Base-by-base conservation (phyloP, 2,888 invertebrate species). In the Dicyrtoma fusca region DNA sequence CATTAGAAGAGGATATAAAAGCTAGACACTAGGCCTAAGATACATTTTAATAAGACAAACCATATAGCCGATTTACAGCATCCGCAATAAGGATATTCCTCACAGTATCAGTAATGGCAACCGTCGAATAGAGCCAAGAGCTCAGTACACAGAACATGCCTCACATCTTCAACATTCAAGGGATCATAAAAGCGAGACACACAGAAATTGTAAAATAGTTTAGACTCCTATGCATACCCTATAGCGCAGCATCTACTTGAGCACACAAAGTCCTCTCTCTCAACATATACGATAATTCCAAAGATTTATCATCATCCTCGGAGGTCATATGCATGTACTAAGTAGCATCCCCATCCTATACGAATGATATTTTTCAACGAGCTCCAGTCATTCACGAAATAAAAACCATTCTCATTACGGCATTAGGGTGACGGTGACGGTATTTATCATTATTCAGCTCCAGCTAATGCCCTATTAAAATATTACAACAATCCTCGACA, bases 41-140 rank as follows among this genome's bases (percentile, higher is more conserved):
- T 75, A 77, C 69, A 77, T 77, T 77, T 77, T 77, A 77, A 77
- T 77, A 77, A 77, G 77, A 76, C 77, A 77, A 75, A 73, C 77
- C 75, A 75, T 76, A 74, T 68, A 77, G 75, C 73, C 74, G 75
- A 77, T 75, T 76, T 76, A 77, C 68, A 47, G 74, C 69, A 72
- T 75, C 75, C 73, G 74, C 74, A 77, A 71, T 73, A 75, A 74
- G 74, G 75, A 74, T 34, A 34, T 71, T 71, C 26, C 68, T 47
- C 53, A 47, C 61, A 64, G 49, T 55, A 49, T 53, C 49, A 21
- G 47, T 45, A 34, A 64, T 17, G 26, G 55, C 44, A 68, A 57
- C 19, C 44, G 8, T 34, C 34, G 34, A 34, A 34, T 3, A 34
- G 34, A 34, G n/a, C 4, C 34, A 34, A 34, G 34, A 34, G 34